phyloP scores from a whole-genome alignment of 2,797 vertebrate genomes.

The Siniperca obscura region DNA sequence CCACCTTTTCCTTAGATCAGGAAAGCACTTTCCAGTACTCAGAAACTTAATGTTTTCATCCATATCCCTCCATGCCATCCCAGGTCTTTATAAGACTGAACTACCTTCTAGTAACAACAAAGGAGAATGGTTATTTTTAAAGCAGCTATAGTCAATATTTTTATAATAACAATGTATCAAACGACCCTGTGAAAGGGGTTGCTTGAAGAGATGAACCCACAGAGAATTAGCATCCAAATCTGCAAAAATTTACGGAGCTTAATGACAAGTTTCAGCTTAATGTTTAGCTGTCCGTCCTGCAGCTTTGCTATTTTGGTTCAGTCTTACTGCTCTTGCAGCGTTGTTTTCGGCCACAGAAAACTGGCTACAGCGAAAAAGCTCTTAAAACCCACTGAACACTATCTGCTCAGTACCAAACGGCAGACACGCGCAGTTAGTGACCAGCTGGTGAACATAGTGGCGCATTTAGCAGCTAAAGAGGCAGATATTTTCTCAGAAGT shows the following conservation, averaged over 20 bases:
- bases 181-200: not conserved
- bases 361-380: not conserved
- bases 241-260: not conserved
- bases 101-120: not conserved
- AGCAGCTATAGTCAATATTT: not conserved
- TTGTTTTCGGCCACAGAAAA: too few relatives aligned
- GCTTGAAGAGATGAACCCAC: not conserved
- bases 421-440: not conserved
- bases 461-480: not conserved
- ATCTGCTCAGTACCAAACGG: not conserved
- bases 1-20: not conserved
- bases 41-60: not conserved
- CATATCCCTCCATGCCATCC: not conserved
- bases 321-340: not conserved
- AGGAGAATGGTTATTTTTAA: not conserved
- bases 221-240: not conserved
- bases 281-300: not conserved
- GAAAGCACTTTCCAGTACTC: not conserved
- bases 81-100: not conserved
- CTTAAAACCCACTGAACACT: not conserved
- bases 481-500: not conserved
- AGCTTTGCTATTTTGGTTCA: not conserved
- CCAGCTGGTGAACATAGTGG: not conserved
- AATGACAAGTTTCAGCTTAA: not conserved
- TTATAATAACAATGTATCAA: not conserved